A percentile compares a stretch with the other conserved stretches of the same genome.
phyloP scores from a whole-genome alignment of 1,140 invertebrate genomes.

The Camponotus floridanus region DNA sequence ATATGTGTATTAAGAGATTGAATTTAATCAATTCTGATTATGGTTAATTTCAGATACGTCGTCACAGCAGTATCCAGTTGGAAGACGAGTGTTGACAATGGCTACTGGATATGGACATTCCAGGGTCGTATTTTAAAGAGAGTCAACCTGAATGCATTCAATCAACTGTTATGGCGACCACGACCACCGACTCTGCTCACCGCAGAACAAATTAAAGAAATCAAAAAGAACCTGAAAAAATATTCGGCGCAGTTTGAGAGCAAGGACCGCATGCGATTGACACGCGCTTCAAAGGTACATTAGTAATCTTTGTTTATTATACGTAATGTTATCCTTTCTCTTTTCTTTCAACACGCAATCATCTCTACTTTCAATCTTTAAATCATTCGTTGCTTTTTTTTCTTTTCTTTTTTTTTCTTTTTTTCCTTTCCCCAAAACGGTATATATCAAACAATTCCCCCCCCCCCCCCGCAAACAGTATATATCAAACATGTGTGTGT shows the following conservation, averaged over 20 bases:
- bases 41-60: slow-evolving; percentile 89
- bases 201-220: slow-evolving; percentile 95
- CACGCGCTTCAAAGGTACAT: slow-evolving; percentile 95
- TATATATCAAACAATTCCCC: too few species aligned
- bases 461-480: too few species aligned
- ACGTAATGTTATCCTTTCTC: neutral
- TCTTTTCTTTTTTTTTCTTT: too few species aligned
- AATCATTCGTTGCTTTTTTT: neutral
- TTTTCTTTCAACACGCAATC: too few species aligned
- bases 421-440: too few species aligned
- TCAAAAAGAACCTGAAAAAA: slow-evolving; percentile 99
- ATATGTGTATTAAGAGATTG: neutral
- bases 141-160: slow-evolving; percentile 96
- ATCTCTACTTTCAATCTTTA: neutral
- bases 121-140: slow-evolving; percentile 95
- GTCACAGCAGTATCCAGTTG: slow-evolving; percentile 97
- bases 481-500: neutral
- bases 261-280: slow-evolving; percentile 97
- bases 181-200: slow-evolving; percentile 94
- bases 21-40: neutral
- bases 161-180: slow-evolving; percentile 98
- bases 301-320: neutral
- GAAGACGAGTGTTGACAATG: slow-evolving; percentile 98
- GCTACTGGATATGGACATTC: slow-evolving; percentile 99
- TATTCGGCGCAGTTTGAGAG: slow-evolving; percentile 98